phyloP scores from a whole-genome alignment of 2,113 vertebrate species.

The Stegostoma tigrinum region DNA sequence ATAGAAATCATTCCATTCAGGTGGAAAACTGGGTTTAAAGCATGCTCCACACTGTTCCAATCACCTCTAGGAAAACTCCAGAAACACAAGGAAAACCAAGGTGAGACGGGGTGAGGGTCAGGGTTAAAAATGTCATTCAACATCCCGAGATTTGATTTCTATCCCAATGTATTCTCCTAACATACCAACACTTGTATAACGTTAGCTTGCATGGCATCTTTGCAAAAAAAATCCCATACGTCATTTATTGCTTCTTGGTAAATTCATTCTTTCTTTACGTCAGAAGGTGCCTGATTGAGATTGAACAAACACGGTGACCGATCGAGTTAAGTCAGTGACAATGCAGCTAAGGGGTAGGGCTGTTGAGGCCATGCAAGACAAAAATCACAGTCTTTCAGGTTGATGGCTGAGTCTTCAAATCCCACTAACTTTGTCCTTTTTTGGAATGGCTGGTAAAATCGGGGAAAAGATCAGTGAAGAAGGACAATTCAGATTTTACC shows the following conservation, averaged over 20 bases:
- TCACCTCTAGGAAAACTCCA: not conserved
- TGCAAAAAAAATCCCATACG: not conserved
- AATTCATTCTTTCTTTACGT: not conserved
- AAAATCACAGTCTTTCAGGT: no score
- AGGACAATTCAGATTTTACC: no score
- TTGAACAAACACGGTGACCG: not conserved
- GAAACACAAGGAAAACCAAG: not conserved
- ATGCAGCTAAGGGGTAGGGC: no score
- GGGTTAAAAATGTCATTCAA: not conserved
- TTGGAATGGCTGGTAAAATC: no score
- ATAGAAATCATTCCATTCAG: not conserved
- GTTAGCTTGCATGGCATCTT: not conserved
- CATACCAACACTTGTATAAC: not conserved
- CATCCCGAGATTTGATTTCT: not conserved
- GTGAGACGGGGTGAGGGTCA: not conserved
- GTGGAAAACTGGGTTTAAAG: not conserved
- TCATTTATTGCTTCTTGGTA: not conserved
- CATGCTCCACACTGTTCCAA: not conserved
- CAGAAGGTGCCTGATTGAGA: not conserved
- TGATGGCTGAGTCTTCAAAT: no score
- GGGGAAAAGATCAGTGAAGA: no score
- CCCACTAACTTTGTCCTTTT: no score
- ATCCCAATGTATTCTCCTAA: not conserved
- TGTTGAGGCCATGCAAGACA: no score
- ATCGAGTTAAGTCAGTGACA: no score